These are phyloP conservation scores for Tapirus terrestris DNA, from an alignment of 2,113 vertebrate species.

Conservation along the genomic window DNA sequence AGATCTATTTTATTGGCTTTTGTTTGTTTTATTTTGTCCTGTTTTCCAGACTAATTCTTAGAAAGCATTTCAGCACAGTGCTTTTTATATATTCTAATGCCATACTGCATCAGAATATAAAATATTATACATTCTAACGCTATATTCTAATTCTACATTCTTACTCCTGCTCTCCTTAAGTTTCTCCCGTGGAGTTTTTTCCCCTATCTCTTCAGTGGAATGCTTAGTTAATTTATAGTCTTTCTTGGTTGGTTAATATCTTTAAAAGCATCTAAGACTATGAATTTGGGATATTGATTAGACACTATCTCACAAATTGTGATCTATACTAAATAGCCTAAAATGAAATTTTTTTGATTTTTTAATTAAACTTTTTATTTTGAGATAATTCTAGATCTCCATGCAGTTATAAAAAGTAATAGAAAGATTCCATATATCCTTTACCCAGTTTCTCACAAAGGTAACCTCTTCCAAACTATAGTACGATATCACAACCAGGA, in stretches of 20 bases:
- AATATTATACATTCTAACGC: not conserved
- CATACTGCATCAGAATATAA: not conserved
- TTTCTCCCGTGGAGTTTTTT: not conserved
- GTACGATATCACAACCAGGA: not conserved
- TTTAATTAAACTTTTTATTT: not conserved
- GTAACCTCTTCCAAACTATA: not conserved
- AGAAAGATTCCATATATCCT: not conserved
- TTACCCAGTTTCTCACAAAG: not conserved
- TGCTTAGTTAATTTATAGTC: not conserved
- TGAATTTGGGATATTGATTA: not conserved
- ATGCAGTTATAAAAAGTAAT: not conserved
- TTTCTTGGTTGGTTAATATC: not conserved
- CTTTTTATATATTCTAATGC: not conserved
- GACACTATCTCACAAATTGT: not conserved
- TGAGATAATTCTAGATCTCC: not conserved
- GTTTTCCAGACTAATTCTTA: not conserved
- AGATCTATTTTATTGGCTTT: not conserved
- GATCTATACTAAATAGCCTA: not conserved
- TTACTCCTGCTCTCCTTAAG: not conserved
- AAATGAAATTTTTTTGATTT: not conserved
- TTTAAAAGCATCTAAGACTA: not conserved
- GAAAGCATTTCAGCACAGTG: not conserved
- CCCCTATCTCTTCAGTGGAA: not conserved
- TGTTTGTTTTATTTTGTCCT: not conserved
- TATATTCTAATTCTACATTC: not conserved